These are phyloP conservation scores for Drosophila busckii DNA, from an alignment of 1,140 invertebrate genomes.

Conservation along the genomic window DNA sequence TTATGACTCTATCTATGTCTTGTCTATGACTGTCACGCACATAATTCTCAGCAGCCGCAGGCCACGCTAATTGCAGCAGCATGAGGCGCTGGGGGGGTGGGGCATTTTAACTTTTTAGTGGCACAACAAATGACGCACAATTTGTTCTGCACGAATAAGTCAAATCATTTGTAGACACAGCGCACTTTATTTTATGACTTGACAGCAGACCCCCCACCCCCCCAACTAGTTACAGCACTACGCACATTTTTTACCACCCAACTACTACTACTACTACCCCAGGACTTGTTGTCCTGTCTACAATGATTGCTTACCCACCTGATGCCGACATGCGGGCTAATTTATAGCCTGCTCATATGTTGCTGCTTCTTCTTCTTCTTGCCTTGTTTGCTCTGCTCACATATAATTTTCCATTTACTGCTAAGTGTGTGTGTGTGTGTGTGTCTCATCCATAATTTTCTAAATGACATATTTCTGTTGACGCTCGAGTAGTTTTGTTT, in stretches of 20 bases:
- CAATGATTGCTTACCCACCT: conserved; percentile 65
- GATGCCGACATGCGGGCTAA: conserved; percentile 69
- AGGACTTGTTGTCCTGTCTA: conserved; percentile 9
- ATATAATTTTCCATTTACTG: conserved; percentile 65
- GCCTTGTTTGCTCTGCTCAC: conserved; percentile 32
- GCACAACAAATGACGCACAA: conserved; percentile 72
- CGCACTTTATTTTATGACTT: conserved; percentile 70
- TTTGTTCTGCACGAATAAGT: conserved; percentile 76
- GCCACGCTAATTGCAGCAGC: conserved; percentile 58
- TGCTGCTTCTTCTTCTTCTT: conserved; percentile 37
- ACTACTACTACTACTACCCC: conserved; percentile 6
- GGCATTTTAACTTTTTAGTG: conserved; percentile 56
- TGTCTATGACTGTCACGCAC: conserved; percentile 63
- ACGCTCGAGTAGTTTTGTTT: conserved; percentile 66
- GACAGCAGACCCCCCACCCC: conserved; percentile 41
- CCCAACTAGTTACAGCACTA: conserved; percentile 10
- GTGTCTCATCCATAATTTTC: conserved; percentile 64
- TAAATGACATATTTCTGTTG: conserved; percentile 62
- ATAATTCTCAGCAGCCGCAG: conserved; percentile 49
- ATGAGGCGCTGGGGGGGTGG: background rate
- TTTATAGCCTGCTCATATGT: conserved; percentile 67
- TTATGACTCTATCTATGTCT: conserved; percentile 66
- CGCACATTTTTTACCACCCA: conserved; percentile 34
- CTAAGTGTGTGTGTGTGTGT: conserved; percentile 55
- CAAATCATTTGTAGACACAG: conserved; percentile 69